Evolutionary conservation across 2,797 vertebrate species (phyloP), one percentile per base, ranked within the genome.

Genomic region (Chaetodon trifasciatus): DNA sequence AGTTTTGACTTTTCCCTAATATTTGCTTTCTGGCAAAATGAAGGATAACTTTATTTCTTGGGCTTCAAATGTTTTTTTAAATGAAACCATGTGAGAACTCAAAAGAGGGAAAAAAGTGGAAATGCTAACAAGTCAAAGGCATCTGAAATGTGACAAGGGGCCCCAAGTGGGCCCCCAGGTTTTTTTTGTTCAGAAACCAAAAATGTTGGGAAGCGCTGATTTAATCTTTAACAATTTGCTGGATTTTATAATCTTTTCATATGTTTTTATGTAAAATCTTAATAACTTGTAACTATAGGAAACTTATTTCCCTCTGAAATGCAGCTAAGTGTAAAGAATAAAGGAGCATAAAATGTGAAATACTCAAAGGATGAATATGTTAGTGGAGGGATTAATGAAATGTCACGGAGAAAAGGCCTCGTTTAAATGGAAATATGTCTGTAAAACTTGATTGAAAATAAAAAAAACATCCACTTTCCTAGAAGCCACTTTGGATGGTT

Each of bases 1-100:
- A 74, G 47, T 70, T 70, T 69, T 10, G n/a, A 50, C 60, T 23
- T 63, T 61, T 62, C 50, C 21, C n/a, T 61, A 21, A 73, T 53
- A 71, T 52, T 78, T 21, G 9, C 4, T 57, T 50, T 62, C 60
- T 66, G 55, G 12, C 13, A 3, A 47, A 60, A 81, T 53, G 39
- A 53, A 50, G 7, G 39, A 44, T 21, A 9, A 32, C 40, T 65
- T 37, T 37, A 35, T 37, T 10, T 76, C 17, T 52, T 72, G 35
- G n/a, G 52, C 52, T 23, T 56, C 57, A 58, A 58, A 63, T 11
- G 39, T 4, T 11, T 40, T 21, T 75, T 28, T 65, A 69, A 64
- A 69, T 24, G 4, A 69, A 69, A 73, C 35, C 62, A 57, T 44
- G 15, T 44, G 47, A 77, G 63, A 39, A 4, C 1, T 61, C 23